A percentile compares a stretch with the other conserved stretches of the same genome.
Conservation (phyloP, 1,140 invertebrate genomes). For the Magallana angulata region DNA sequence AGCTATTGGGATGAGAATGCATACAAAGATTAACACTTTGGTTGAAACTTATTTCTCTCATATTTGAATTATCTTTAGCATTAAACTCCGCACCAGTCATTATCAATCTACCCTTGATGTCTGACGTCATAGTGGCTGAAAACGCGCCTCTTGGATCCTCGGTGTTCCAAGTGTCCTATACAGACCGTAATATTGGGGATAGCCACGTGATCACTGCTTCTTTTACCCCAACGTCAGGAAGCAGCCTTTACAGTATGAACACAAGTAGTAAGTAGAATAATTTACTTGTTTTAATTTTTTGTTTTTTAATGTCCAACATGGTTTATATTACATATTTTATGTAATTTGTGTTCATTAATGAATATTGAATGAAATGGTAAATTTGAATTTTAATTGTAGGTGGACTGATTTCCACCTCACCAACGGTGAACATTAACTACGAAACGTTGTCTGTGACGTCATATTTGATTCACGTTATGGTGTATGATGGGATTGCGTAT, state of each 20-base stretch:
- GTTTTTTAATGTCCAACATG: neutral
- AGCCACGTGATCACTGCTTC: neutral
- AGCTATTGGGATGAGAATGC: too few species aligned
- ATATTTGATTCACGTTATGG: constrained; percentile 28
- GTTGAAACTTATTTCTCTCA: too few species aligned
- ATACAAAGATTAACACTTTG: too few species aligned
- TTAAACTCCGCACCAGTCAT: constrained; percentile 44
- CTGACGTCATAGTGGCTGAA: constrained; percentile 38
- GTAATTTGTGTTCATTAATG: too few species aligned
- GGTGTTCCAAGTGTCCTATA: constrained; percentile 16
- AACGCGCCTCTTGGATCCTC: constrained; percentile 37
- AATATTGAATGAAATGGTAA: too few species aligned
- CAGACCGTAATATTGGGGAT: constrained; percentile 44
- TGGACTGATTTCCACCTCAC: constrained; percentile 35
- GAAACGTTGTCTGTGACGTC: neutral
- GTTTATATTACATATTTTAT: too few species aligned
- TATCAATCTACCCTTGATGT: constrained; percentile 43
- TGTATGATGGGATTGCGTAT: constrained; percentile 39
- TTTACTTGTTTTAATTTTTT: too few species aligned
- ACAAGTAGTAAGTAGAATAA: neutral
- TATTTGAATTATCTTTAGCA: neutral
- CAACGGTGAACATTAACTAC: constrained; percentile 15
- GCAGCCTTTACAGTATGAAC: constrained; percentile 5
- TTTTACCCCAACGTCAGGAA: constrained; percentile 42
- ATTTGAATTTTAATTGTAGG: neutral